Evolutionary conservation across 2,888 invertebrate species (phyloP), one percentile per base, ranked within the genome.

Genomic region (Ecliptopera silaceata): DNA sequence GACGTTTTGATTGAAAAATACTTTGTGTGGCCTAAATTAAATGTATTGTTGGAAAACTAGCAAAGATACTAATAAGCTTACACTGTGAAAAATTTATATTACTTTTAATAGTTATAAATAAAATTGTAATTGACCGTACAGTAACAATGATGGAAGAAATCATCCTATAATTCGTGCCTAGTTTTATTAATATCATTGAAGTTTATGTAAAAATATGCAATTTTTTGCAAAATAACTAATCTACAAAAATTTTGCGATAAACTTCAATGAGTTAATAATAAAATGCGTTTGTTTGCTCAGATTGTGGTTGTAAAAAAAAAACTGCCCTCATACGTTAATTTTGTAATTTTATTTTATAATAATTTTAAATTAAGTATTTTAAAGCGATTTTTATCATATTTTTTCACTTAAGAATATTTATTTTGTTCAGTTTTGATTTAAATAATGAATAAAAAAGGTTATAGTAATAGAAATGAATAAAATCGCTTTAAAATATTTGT

Each of bases 81-180:
- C 53, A 56, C 49, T 61, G 62, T 57, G 58, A 62, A 66, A 59
- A 59, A n/a, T n/a, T 57, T 56, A 52, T 62, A 64, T 61, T 63
- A 50, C 49, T 56, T 61, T 62, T 57, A 44, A 53, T 55, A 63
- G 56, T 52, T 58, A 48, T 54, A 48, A 48, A 57, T 42, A 3
- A 58, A 57, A 56, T 52, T 59, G 50, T 44, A 43, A 47, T 17
- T 26, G 38, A 54, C 47, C 57, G 58, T 50, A 55, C 51, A 61
- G 63, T 64, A 56, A 46, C 55, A 62, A 51, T 42, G 39, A 48
- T 56, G 56, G 58, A 49, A 48, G n/a, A 62, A 39, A 20, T 66
- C 72, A 74, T 88, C 82, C 84, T 85, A 84, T 74, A 68, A 78
- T 70, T 76, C 66, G 87, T 88, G 86, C 85, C 86, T 86, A 68